Conservation (phyloP, 2,888 invertebrate genomes). For the Lithophane leautieri region DNA sequence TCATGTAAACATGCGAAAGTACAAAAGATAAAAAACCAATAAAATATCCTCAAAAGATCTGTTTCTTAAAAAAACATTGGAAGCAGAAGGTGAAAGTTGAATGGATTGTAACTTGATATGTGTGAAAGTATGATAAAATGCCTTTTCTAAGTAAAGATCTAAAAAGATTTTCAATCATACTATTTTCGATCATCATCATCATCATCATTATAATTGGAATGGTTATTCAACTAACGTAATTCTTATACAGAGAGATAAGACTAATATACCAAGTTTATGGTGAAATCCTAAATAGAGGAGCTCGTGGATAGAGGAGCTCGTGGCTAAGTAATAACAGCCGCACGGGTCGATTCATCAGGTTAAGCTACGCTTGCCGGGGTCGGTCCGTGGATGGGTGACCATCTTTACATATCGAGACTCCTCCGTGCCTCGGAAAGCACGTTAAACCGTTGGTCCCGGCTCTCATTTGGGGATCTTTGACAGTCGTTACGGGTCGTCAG, state of each 20-base stretch:
- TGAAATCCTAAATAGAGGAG: not conserved
- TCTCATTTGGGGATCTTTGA: too few relatives aligned
- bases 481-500: too few relatives aligned
- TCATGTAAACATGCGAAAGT: constrained; percentile 31
- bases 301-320: too few relatives aligned
- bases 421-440: too few relatives aligned
- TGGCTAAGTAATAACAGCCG: too few relatives aligned
- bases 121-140: not conserved
- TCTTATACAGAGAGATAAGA: not conserved
- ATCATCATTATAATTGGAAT: not conserved
- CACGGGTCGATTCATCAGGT: too few relatives aligned
- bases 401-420: too few relatives aligned
- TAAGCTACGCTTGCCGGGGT: too few relatives aligned
- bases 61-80: not conserved
- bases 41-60: constrained; percentile 18
- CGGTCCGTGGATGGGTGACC: too few relatives aligned
- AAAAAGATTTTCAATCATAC: not conserved
- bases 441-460: too few relatives aligned
- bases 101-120: not conserved
- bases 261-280: not conserved
- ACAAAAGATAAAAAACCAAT: constrained; percentile 15
- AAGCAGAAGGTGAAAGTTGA: constrained; percentile 13
- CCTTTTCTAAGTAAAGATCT: not conserved
- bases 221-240: not conserved
- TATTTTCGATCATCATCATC: not conserved